Percentiles rank a stretch among this genome's conserved stretches.
Conservation (phyloP, 2,797 vertebrate species). For the Rhodeus uyekii region DNA sequence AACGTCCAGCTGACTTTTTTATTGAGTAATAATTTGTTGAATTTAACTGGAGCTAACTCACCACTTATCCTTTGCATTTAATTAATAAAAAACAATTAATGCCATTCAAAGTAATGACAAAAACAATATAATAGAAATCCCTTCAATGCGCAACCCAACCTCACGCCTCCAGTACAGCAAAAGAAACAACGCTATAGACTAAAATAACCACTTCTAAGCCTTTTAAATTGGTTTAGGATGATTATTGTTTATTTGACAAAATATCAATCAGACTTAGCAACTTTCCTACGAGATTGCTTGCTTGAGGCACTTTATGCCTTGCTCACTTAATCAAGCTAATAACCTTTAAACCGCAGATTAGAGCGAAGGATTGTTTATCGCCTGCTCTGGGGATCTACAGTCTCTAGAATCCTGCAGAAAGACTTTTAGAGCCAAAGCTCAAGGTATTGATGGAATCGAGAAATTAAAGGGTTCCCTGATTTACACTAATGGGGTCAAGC, state of each 20-base stretch:
- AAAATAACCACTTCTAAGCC: constrained; percentile 29
- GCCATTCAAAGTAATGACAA: not conserved
- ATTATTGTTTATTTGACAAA: constrained; percentile 47
- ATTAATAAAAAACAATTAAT: constrained; percentile 1
- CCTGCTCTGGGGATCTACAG: constrained; percentile 36
- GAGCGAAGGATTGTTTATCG: constrained; percentile 36
- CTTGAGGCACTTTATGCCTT: constrained; percentile 29
- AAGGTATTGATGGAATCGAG: constrained; percentile 17
- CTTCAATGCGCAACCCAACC: not conserved
- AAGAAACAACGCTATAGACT: not conserved
- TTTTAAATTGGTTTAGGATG: constrained; percentile 33
- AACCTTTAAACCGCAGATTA: constrained; percentile 48
- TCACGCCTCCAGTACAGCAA: not conserved
- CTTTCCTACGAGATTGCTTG: constrained; percentile 38
- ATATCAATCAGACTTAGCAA: constrained; percentile 48
- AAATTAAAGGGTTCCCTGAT: constrained; percentile 24
- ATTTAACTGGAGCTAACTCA: not conserved
- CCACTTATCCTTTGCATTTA: not conserved
- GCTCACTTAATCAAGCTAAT: constrained; percentile 49
- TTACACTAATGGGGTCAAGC: constrained; percentile 34
- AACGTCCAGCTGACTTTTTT: not conserved
- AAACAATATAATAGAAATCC: constrained; percentile 19
- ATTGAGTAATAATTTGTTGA: not conserved
- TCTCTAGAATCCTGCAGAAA: constrained; percentile 22
- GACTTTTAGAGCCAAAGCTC: constrained; percentile 10